Evolutionary conservation across 1,140 invertebrate species (phyloP).

Genomic region (Conus betulinus): DNA sequence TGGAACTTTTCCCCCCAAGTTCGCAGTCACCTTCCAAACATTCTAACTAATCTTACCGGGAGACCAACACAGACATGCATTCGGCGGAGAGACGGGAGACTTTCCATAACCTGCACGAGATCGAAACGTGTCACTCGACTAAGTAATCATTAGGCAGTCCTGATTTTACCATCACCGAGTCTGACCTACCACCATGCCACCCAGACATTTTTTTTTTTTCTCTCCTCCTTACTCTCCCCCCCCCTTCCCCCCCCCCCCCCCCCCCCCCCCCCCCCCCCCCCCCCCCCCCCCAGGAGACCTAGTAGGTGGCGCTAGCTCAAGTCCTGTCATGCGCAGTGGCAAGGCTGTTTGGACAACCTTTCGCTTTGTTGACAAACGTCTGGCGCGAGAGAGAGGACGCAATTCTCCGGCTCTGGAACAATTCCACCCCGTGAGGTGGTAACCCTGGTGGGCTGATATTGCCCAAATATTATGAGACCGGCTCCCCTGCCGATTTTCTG

Average conservation of each 20-base stretch:
- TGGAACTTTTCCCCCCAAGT: no score
- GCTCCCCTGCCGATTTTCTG: slow-evolving; percentile 14
- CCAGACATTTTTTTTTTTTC: no score
- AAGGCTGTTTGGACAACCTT: slow-evolving; percentile 36
- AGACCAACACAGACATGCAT: no score
- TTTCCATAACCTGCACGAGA: no score
- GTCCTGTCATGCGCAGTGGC: slow-evolving; percentile 35
- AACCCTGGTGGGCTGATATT: slow-evolving; percentile 21
- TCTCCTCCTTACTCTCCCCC: no score
- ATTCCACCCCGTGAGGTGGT: slow-evolving; percentile 30
- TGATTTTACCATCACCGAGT: no score
- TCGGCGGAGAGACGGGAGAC: no score
- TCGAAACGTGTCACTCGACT: no score
- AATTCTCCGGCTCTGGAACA: slow-evolving; percentile 14
- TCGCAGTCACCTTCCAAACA: no score
- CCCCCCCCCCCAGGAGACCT: not conserved
- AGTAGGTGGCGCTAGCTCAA: slow-evolving; percentile 15
- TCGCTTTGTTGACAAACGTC: slow-evolving; percentile 40
- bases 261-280: not conserved
- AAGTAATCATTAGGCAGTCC: no score
- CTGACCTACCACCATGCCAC: not conserved
- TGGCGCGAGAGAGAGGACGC: slow-evolving; percentile 14
- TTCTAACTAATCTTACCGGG: no score
- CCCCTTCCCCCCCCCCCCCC: no score
- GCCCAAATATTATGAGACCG: slow-evolving; percentile 40